Evolutionary conservation across 2,888 invertebrate genomes (phyloP).

Genomic region (Drosophila imparisetae): DNA sequence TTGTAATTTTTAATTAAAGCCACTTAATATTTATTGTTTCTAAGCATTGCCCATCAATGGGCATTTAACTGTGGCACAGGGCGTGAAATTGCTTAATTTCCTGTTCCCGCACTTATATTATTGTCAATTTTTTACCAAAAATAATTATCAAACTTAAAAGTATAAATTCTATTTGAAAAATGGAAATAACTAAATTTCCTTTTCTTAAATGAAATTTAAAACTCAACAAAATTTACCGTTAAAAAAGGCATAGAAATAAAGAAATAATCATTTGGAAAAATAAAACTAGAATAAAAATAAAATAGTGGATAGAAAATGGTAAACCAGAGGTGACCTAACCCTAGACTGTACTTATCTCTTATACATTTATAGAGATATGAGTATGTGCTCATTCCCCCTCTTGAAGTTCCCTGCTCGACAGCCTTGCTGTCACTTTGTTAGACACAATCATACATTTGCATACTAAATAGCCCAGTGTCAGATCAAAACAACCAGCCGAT

Average conservation of each 20-base stretch:
- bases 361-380: not conserved
- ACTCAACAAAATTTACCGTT: not conserved
- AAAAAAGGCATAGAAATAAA: not conserved
- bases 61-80: slow-evolving; percentile 56
- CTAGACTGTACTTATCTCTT: slow-evolving; percentile 12
- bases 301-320: not conserved
- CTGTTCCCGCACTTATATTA: slow-evolving; percentile 26
- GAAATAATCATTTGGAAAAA: not conserved
- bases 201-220: not conserved
- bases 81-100: slow-evolving; percentile 73
- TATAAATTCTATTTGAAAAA: not conserved
- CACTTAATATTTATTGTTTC: slow-evolving; percentile 63
- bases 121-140: not conserved
- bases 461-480: slow-evolving; percentile 63
- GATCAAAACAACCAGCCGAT: slow-evolving; percentile 55
- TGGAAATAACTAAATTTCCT: not conserved
- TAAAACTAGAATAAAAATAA: not conserved
- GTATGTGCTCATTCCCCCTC: not conserved
- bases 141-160: not conserved
- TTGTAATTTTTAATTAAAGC: slow-evolving; percentile 73
- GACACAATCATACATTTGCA: slow-evolving; percentile 55
- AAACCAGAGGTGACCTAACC: not conserved
- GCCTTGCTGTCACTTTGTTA: slow-evolving; percentile 34
- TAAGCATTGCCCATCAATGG: slow-evolving; percentile 36
- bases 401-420: not conserved